Conservation (phyloP, 2,888 invertebrate genomes). For the Lypha dubia region DNA sequence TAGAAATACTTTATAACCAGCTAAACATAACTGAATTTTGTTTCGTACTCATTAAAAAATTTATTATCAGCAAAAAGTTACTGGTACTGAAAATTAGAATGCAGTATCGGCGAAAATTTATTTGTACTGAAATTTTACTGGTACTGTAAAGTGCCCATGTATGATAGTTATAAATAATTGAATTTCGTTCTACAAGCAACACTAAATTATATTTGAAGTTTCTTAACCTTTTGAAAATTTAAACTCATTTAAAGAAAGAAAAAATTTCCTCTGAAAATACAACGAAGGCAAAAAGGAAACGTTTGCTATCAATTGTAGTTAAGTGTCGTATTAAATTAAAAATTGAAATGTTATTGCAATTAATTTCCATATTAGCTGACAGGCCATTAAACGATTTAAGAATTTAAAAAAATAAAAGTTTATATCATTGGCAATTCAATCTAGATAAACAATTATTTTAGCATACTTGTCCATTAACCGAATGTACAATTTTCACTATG, state of each 20-base stretch:
- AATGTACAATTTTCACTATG: constrained; percentile 34
- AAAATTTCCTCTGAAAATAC: neutral
- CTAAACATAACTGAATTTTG: too few species aligned
- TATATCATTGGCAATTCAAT: constrained; percentile 35
- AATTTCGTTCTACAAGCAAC: neutral
- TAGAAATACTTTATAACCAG: too few species aligned
- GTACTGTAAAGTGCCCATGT: too few species aligned
- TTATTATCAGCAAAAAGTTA: too few species aligned
- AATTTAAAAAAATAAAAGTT: constrained; percentile 16
- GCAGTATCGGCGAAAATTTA: too few species aligned
- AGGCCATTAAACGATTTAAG: constrained; percentile 54
- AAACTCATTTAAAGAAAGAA: neutral
- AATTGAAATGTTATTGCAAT: constrained; percentile 80
- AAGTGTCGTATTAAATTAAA: constrained; percentile 76
- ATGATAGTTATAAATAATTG: too few species aligned
- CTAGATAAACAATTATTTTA: constrained; percentile 36
- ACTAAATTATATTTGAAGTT: neutral
- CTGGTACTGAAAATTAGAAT: too few species aligned
- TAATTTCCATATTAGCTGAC: constrained; percentile 73
- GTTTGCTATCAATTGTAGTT: constrained; percentile 73
- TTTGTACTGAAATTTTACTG: too few species aligned
- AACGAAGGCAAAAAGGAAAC: neutral
- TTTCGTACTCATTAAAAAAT: too few species aligned
- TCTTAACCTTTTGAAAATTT: neutral
- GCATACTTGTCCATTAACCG: constrained; percentile 47